Conservation (phyloP, 1,140 invertebrate species). For the Musca domestica region DNA sequence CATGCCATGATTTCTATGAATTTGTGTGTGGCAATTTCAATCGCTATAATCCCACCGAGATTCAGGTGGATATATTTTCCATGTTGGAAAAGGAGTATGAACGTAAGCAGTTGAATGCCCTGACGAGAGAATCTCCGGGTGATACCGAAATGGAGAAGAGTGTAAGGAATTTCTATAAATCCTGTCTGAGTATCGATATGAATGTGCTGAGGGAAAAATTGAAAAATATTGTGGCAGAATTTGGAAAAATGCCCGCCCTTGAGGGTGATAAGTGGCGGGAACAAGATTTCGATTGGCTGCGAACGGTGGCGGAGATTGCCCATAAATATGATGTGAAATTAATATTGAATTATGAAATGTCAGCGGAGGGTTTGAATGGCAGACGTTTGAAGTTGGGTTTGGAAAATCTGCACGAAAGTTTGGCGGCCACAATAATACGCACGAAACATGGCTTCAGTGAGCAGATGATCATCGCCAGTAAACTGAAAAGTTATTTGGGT, state of each 20-base stretch:
- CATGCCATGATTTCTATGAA: no score
- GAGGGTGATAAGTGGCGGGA: slow-evolving; percentile 26
- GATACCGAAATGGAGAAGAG: slow-evolving; percentile 31
- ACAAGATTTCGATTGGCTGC: slow-evolving; percentile 39
- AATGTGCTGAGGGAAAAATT: slow-evolving; percentile 23
- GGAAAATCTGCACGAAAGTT: slow-evolving; percentile 20
- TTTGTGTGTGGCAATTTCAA: no score
- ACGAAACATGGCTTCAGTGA: slow-evolving; percentile 29
- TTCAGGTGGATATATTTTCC: no score
- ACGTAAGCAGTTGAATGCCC: no score
- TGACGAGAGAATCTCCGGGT: no score
- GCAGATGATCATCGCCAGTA: slow-evolving; percentile 8
- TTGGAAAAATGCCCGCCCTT: slow-evolving; percentile 38
- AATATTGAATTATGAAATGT: slow-evolving; percentile 25
- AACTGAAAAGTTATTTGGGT: slow-evolving; percentile 30
- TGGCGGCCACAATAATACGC: slow-evolving; percentile 23
- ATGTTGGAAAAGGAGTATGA: no score
- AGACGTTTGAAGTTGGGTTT: slow-evolving; percentile 29
- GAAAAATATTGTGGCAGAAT: slow-evolving; percentile 35
- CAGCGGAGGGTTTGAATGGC: slow-evolving; percentile 35
- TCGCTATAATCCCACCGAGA: no score
- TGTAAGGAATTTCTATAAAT: slow-evolving; percentile 41
- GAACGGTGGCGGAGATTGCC: slow-evolving; percentile 38
- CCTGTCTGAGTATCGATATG: slow-evolving; percentile 34
- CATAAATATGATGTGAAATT: slow-evolving; percentile 37